Percentiles rank a stretch among this genome's conserved stretches.
Evolutionary conservation across 2,113 vertebrate genomes (phyloP).

Genomic region (Paraplagusia blochii): DNA sequence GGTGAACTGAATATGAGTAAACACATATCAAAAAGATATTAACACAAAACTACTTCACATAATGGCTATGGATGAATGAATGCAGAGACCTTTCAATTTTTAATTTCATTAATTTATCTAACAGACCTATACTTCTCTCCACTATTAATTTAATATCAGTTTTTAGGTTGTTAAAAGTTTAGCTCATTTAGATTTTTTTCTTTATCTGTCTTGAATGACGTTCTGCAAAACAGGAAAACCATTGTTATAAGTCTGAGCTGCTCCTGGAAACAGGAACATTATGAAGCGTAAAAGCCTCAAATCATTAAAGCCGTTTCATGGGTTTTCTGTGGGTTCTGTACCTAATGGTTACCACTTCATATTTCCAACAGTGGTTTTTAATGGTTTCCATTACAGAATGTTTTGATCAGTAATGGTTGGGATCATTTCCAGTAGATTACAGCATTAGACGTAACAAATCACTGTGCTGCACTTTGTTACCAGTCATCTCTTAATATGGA

Average conservation of each 20-base stretch:
- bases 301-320: slow-evolving; percentile 8
- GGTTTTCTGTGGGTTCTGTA: slow-evolving; percentile 8
- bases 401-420: slow-evolving; percentile 26
- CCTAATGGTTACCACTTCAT: slow-evolving; percentile 23
- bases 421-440: slow-evolving; percentile 24
- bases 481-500: background rate
- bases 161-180: no score
- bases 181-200: no score
- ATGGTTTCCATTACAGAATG: slow-evolving; percentile 25
- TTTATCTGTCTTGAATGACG: no score
- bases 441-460: slow-evolving; percentile 1
- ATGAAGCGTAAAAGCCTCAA: slow-evolving; percentile 16
- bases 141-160: slow-evolving; percentile 18
- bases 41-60: no score
- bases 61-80: no score
- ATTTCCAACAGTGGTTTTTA: slow-evolving; percentile 26
- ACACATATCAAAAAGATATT: no score
- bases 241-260: slow-evolving; percentile 22
- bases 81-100: no score
- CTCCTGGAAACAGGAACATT: slow-evolving; percentile 26
- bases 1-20: no score
- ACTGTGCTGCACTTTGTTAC: slow-evolving; percentile 3
- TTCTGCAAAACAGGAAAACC: slow-evolving; percentile 21
- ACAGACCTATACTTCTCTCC: background rate
- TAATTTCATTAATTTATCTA: no score